phyloP scores from a whole-genome alignment of 2,113 vertebrate genomes.

The Cercopithecus mona region DNA sequence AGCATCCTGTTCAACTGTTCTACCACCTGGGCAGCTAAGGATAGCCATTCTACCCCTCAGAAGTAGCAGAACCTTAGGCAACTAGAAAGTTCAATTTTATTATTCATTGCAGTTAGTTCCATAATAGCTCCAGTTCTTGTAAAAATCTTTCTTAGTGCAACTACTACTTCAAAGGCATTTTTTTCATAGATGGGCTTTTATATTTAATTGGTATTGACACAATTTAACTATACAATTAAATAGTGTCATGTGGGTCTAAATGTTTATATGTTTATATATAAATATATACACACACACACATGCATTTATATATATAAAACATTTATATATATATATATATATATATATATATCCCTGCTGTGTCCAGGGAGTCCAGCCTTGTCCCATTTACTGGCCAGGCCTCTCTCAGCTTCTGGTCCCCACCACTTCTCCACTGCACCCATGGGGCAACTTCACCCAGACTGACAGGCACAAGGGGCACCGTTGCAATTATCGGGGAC shows the following conservation, averaged over 20 bases:
- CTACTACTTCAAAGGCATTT: not conserved
- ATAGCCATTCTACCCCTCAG: not conserved
- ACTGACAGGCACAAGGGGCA: accelerated
- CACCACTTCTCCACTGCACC: not conserved
- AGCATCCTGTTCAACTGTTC: not conserved
- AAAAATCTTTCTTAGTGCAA: not conserved
- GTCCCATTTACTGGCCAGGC: not conserved
- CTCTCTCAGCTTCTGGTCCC: not conserved
- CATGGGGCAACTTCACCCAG: accelerated
- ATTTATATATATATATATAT: no score
- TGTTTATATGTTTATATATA: not conserved
- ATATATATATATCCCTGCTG: no score
- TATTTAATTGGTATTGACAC: not conserved
- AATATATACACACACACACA: no score
- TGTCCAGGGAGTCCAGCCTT: not conserved
- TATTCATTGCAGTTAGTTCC: not conserved
- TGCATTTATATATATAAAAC: no score
- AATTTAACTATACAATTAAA: not conserved
- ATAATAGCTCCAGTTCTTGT: not conserved
- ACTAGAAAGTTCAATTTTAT: not conserved
- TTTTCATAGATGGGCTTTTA: not conserved
- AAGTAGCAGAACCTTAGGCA: not conserved
- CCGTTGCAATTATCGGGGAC: not conserved
- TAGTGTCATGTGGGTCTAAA: not conserved
- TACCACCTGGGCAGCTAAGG: not conserved